phyloP scores from a whole-genome alignment of 2,797 vertebrate species.

The Meda fulgida region DNA sequence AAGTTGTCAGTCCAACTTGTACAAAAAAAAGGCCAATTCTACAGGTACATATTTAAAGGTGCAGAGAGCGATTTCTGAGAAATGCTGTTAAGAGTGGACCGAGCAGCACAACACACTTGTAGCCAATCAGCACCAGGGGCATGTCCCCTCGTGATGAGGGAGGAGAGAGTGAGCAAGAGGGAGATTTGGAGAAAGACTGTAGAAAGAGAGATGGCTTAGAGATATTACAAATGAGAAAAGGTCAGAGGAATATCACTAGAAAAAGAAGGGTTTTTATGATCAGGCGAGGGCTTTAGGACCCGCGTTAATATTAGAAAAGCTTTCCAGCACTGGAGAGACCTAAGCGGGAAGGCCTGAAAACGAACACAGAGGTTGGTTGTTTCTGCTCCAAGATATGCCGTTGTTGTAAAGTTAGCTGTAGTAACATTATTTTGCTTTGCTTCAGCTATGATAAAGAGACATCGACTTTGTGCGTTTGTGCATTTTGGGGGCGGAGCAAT shows the following conservation, averaged over 20 bases:
- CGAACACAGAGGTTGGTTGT: not conserved
- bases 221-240: not conserved
- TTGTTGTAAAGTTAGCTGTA: not conserved
- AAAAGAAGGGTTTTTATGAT: not conserved
- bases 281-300: not conserved
- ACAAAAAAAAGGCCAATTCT: not conserved
- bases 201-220: not conserved
- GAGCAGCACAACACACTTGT: not conserved
- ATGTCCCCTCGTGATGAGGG: not conserved
- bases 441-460: not conserved
- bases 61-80: not conserved
- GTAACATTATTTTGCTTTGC: not conserved
- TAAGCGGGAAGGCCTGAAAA: not conserved
- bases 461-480: not conserved
- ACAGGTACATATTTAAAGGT: not conserved
- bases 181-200: not conserved
- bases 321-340: not conserved
- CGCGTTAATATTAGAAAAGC: not conserved
- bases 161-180: not conserved
- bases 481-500: not conserved
- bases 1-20: slow-evolving; percentile 14
- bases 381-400: not conserved
- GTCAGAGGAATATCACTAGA: not conserved
- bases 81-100: not conserved
- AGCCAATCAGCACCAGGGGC: not conserved